Percentiles rank a stretch among this genome's conserved stretches.
Conservation (phyloP, 1,140 invertebrate genomes). For the Caenorhabditis brenneri region DNA sequence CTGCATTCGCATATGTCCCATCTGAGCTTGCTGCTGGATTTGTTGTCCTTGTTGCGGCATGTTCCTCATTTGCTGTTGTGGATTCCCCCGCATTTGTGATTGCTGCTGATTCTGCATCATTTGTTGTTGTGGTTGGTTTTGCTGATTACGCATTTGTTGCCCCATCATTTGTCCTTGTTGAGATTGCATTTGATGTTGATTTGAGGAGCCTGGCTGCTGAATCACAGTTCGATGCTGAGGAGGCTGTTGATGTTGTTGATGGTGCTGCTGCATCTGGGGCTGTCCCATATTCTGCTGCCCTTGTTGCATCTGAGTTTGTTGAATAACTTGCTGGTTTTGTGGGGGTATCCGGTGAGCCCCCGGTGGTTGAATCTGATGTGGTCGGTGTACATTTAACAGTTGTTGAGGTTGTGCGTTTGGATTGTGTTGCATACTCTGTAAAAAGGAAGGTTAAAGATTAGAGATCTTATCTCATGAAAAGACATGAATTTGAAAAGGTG, state of each 20-base stretch:
- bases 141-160: not conserved
- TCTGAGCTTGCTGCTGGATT: not conserved
- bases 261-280: not conserved
- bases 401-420: not conserved
- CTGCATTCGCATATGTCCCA: not conserved
- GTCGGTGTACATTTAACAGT: constrained; percentile 9
- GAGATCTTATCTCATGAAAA: not conserved
- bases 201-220: not conserved
- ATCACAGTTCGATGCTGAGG: not conserved
- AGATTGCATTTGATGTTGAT: not conserved
- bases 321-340: not conserved
- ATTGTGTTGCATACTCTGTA: too few species aligned
- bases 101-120: constrained; percentile 2
- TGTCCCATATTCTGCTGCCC: not conserved
- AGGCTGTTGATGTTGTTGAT: not conserved
- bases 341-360: not conserved
- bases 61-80: constrained; percentile 1
- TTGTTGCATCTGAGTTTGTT: constrained; percentile 6
- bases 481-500: too few species aligned
- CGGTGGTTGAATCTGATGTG: not conserved
- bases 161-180: not conserved
- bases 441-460: too few species aligned
- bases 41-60: not conserved
- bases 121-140: not conserved
- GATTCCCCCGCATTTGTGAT: not conserved